Base-by-base conservation (phyloP, 2,888 invertebrate genomes). In the Mythimna loreyi region DNA sequence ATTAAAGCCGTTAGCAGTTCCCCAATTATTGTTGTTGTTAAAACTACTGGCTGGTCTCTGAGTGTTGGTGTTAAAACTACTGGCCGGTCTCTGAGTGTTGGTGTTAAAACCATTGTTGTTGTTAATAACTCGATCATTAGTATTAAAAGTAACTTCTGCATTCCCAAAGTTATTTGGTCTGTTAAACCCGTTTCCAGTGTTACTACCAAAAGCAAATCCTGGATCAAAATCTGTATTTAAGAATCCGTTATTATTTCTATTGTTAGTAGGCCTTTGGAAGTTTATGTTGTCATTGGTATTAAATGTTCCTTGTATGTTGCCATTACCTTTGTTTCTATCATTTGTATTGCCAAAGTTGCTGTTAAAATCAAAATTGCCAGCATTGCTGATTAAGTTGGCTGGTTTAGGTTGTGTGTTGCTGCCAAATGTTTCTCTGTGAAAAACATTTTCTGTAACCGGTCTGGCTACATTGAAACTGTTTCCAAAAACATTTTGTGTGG, bases 401-500 rank as follows among this genome's bases (percentile, higher is more conserved):
- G 69, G 43, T 33, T 19, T 53, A 1, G 58, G 43, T 28, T 56
- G 58, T n/a, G 55, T 72, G 23, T 65, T 61, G 0, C 7, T n/a
- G 11, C 33, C 19, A n/a, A 57, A 64, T 3, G 19, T 58, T 0
- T 72, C 59, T 72, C 50, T 40, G 3, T 13, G 11, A 11, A 58
- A 75, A 0, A 66, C 25, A 43, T 69, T 81, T 16, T 81, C 76
- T 7, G 73, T 74, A 0, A 61, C 66, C 0, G 75, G 76, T 21
- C 61, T 55, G 0, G 30, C 33, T 0, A 1, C 16, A 33, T 65
- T 70, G 13, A 61, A 57, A 43, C 70, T 70, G 25, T n/a, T 72
- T 0, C 8, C 16, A 0, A 67, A 72, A 28, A 58, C 47, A 36
- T 73, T 78, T 1, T 68, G 52, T 2, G 68, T 73, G 0, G 78